A percentile compares a stretch with the other conserved stretches of the same genome.
Conservation (phyloP, 2,888 invertebrate genomes). For the Sinelater perroti region DNA sequence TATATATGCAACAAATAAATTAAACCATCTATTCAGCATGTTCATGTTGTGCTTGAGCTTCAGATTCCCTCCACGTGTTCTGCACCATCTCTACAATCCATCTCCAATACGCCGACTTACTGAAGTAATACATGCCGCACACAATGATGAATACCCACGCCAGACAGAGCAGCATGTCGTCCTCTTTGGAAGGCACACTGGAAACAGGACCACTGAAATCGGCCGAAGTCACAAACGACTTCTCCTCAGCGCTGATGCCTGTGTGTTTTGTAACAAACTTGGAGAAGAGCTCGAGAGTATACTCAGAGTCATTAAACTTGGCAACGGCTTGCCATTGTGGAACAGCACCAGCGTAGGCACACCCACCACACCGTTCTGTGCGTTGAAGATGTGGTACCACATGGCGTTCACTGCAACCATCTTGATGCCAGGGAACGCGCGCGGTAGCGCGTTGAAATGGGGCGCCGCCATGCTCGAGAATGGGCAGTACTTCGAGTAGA, state of each 20-base stretch:
- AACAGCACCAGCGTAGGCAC: constrained; percentile 89
- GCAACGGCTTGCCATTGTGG: constrained; percentile 88
- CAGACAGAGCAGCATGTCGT: constrained; percentile 82
- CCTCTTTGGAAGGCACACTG: constrained; percentile 76
- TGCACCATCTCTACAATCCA: constrained; percentile 84
- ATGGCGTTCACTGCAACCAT: constrained; percentile 91
- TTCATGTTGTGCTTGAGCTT: constrained; percentile 81
- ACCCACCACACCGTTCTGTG: constrained; percentile 90
- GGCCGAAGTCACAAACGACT: constrained; percentile 75
- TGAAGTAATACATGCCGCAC: constrained; percentile 78
- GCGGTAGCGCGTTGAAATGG: constrained; percentile 87
- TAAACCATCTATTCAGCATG: constrained; percentile 59
- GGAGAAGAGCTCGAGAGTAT: constrained; percentile 80
- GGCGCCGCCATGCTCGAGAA: constrained; percentile 92
- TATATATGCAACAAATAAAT: neutral
- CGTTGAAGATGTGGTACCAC: constrained; percentile 83
- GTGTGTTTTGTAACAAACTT: constrained; percentile 82
- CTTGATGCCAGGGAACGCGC: constrained; percentile 86
- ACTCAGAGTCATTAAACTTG: constrained; percentile 84
- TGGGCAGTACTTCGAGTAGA: constrained; percentile 89
- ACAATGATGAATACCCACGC: constrained; percentile 87
- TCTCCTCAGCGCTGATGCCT: constrained; percentile 70
- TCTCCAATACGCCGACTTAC: constrained; percentile 79
- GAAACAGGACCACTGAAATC: constrained; percentile 85
- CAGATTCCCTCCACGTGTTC: constrained; percentile 88